Base-by-base conservation (phyloP, 1,140 invertebrate species). In the Drosophila tsacasi region DNA sequence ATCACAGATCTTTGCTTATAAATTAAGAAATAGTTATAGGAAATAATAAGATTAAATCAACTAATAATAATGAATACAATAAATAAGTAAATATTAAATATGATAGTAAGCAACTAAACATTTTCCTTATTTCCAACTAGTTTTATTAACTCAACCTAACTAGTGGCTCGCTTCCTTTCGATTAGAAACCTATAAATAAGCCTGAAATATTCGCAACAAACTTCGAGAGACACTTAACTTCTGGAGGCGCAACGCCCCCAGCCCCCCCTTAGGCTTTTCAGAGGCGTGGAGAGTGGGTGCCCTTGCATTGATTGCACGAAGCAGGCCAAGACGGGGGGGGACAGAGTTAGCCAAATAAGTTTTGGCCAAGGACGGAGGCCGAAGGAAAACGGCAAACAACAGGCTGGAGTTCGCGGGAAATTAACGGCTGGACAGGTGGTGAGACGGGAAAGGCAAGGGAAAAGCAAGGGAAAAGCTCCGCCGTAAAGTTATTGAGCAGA, bases 261-360 rank as follows among this genome's bases (percentile, higher is more conserved):
- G 8, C 44, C 21, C 37, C 47, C 19, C 2, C 27, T 2, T 23
- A 27, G 42, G 44, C 37, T 67, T 27, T 35, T 15, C 25, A 13
- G 21, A n/a, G 8, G 23, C 5, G 23, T 21, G 12, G 19, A 21
- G 15, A 23, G 52, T 23, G 61, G n/a, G 21, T 30, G 19, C 30
- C 15, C 50, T 39, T 46, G 64, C 32, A 59, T 57, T 57, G 54
- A 57, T 57, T 57, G 54, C 35, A 67, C 62, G 66, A 83, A 87
- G 63, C 76, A 76, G 89, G 77, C 74, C 68, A 84, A 81, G 84
- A 81, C 81, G 68, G n/a, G n/a, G n/a, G n/a, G n/a, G n/a, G 52
- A n/a, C 80, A 68, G 21, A 55, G 80, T 84, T 81, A 40, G 69
- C 67, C 75, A 90, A 81, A 81, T 81, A 89, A 89, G 73, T 89